These are phyloP conservation scores for Eubasilissa splendida DNA, from an alignment of 2,888 invertebrate genomes.

Conservation along the genomic window DNA sequence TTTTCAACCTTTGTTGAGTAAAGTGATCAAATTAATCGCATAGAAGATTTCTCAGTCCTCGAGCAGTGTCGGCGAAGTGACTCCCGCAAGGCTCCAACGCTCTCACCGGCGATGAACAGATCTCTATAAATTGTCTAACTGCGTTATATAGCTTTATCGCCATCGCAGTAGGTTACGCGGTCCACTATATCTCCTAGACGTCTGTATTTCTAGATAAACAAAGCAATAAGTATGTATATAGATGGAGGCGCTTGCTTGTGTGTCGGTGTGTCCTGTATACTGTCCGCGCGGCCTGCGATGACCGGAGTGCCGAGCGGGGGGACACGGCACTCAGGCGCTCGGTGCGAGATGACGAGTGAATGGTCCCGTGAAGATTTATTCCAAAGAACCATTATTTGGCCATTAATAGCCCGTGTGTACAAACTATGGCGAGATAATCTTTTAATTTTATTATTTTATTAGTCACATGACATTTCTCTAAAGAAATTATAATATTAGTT, in stretches of 20 bases:
- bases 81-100: too few relatives aligned
- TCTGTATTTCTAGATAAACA: conserved; percentile 20
- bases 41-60: too few relatives aligned
- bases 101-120: too few relatives aligned
- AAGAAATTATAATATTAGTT: background rate
- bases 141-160: too few relatives aligned
- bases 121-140: too few relatives aligned
- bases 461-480: conserved; percentile 24
- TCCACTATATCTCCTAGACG: background rate
- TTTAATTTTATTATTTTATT: conserved; percentile 28
- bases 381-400: conserved; percentile 25
- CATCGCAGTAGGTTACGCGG: too few relatives aligned
- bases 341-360: background rate
- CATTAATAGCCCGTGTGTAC: background rate
- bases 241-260: conserved; percentile 19
- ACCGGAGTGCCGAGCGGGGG: background rate
- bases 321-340: background rate
- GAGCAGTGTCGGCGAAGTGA: too few relatives aligned
- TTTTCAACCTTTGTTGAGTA: too few relatives aligned
- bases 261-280: background rate
- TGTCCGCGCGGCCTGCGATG: background rate
- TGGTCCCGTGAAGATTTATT: conserved; percentile 17
- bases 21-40: too few relatives aligned
- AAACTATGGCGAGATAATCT: background rate
- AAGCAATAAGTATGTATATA: conserved; percentile 45